Evolutionary conservation across 2,888 invertebrate genomes (phyloP).

Genomic region (Amiota communis): DNA sequence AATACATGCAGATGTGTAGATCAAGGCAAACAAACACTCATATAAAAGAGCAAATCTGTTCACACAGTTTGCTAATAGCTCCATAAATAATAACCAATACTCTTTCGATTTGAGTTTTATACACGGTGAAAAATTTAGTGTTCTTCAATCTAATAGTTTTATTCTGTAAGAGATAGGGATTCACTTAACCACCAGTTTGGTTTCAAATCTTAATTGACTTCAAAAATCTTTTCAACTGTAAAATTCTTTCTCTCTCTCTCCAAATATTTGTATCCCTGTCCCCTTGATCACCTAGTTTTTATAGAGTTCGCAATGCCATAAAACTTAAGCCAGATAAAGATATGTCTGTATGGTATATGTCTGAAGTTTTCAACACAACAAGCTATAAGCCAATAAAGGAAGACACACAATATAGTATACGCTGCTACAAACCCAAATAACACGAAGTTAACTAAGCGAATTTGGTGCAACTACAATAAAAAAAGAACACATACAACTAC

Average conservation of each 20-base stretch:
- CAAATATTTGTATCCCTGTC: slow-evolving; percentile 27
- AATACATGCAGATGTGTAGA: background rate
- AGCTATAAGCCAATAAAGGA: slow-evolving; percentile 61
- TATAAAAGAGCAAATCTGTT: slow-evolving; percentile 59
- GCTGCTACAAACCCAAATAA: slow-evolving; percentile 37
- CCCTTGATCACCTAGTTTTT: slow-evolving; percentile 22
- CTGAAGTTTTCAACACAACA: slow-evolving; percentile 62
- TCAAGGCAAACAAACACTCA: slow-evolving; percentile 16
- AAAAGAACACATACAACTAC: slow-evolving; percentile 46
- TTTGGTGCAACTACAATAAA: too few relatives aligned
- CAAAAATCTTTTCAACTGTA: slow-evolving; percentile 46
- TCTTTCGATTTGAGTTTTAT: slow-evolving; percentile 10
- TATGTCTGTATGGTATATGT: slow-evolving; percentile 39
- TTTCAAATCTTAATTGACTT: background rate
- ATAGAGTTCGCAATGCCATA: slow-evolving; percentile 14
- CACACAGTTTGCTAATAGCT: slow-evolving; percentile 70
- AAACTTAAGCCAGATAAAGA: slow-evolving; percentile 42
- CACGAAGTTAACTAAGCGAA: too few relatives aligned
- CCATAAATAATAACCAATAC: slow-evolving; percentile 68
- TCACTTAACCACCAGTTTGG: too few relatives aligned
- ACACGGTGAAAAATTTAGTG: background rate
- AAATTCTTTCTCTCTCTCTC: slow-evolving; percentile 32
- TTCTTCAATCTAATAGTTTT: too few relatives aligned
- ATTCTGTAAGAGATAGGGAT: too few relatives aligned
- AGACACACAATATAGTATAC: slow-evolving; percentile 38